Evolutionary conservation across 2,797 vertebrate species (phyloP), one percentile per base, ranked within the genome.

Genomic region (Emys orbicularis): DNA sequence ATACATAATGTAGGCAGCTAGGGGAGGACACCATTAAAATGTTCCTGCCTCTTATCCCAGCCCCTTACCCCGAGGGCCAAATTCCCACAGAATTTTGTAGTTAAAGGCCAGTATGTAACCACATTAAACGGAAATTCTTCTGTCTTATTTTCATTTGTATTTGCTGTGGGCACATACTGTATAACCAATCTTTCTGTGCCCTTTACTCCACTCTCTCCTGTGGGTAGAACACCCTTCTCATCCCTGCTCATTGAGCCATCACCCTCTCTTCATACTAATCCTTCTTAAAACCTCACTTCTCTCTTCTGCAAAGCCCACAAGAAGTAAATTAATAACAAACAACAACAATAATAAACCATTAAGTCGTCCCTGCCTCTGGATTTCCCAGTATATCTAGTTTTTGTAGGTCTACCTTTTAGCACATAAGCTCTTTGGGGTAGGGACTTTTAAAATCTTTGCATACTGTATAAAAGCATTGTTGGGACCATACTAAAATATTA

Each of bases 21-120:
- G 37, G 21, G 18, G 21, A 74, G 19, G 10, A 23, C 37, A 8
- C 34, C 34, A n/a, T 65, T n/a, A 65, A 54, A 65, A 65, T 65
- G 4, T 65, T 65, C 61, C 15, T n/a, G 61, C 15, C 2, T 65
- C 15, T n/a, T n/a, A n/a, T 34, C 61, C 34, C 61, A 65, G 15
- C 15, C 61, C 34, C 34, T 4, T 15, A 19, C 16, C 15, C 61
- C 2, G 7, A 65, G 7, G 49, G 9, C 12, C 72, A 56, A 5
- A 13, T 56, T 79, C 53, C 34, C 0, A 34, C 4, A 27, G 37
- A 37, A 44, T 6, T 81, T 65, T 4, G 13, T 88, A 68, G 29
- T 18, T 94, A 59, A 27, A 79, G 31, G 7, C 31, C 18, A 61
- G 27, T 12, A 54, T 2, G 25, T 34, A 86, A 68, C 0, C 0